Evolutionary conservation across 2,797 vertebrate species (phyloP).

Genomic region (Sphaeramia orbicularis): DNA sequence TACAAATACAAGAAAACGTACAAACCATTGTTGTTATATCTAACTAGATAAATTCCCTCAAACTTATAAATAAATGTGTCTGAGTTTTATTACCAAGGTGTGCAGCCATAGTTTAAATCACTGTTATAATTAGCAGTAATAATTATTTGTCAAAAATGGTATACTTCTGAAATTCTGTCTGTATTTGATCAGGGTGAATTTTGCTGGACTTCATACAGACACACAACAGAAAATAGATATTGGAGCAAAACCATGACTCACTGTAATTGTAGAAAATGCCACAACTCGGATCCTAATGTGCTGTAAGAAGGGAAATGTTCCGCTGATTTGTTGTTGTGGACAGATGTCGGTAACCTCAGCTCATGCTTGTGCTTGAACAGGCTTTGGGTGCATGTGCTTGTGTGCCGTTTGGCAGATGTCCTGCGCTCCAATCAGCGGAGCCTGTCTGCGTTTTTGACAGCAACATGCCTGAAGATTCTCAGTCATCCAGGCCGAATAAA

Average conservation of each 20-base stretch:
- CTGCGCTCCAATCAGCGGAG: slow-evolving; percentile 6
- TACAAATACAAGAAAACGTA: no score
- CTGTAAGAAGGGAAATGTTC: not conserved
- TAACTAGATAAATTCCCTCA: no score
- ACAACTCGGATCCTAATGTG: not conserved
- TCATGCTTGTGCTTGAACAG: not conserved
- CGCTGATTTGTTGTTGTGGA: not conserved
- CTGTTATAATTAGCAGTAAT: no score
- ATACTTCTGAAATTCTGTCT: not conserved
- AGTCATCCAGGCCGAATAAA: slow-evolving; percentile 28
- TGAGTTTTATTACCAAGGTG: no score
- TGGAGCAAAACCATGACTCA: not conserved
- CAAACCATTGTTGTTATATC: no score
- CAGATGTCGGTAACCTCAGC: slow-evolving; percentile 9
- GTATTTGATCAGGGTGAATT: slow-evolving; percentile 1
- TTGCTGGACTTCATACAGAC: not conserved
- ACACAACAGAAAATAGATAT: not conserved
- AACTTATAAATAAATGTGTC: no score
- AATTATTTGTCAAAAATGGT: no score
- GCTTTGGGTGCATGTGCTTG: not conserved
- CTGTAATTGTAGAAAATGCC: not conserved
- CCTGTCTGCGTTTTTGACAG: slow-evolving; percentile 24
- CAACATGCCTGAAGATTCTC: slow-evolving; percentile 13
- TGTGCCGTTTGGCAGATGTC: slow-evolving; percentile 22
- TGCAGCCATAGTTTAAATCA: no score